These are phyloP conservation scores for Pelobates fuscus DNA, from an alignment of 2,113 vertebrate genomes.

Conservation along the genomic window DNA sequence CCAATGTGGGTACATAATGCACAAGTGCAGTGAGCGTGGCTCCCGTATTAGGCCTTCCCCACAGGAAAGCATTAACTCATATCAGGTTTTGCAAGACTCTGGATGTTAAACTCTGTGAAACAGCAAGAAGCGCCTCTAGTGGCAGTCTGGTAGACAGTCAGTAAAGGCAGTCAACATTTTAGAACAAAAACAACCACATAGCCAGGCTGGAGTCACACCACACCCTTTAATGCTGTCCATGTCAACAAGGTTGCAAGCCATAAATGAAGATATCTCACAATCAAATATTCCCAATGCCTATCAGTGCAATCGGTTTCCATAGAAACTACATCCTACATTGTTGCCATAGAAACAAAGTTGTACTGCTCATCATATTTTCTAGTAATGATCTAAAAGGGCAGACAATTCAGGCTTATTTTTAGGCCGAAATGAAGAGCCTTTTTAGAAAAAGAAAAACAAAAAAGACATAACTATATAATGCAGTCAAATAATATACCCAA, in stretches of 20 bases:
- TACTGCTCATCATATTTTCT: conserved; percentile 60
- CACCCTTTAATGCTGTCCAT: background rate
- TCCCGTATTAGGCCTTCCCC: no score
- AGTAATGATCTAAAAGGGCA: conserved; percentile 62
- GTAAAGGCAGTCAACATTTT: no score
- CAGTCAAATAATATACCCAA: no score
- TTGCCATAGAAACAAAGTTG: conserved; percentile 71
- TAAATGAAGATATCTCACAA: conserved; percentile 28
- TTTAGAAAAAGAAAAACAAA: background rate
- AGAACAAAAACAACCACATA: no score
- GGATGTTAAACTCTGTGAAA: no score
- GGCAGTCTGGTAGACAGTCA: no score
- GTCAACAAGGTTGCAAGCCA: background rate
- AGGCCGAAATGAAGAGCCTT: conserved; percentile 50
- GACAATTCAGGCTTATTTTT: conserved; percentile 51
- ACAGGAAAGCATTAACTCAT: no score
- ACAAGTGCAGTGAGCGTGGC: no score
- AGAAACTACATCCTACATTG: conserved; percentile 79
- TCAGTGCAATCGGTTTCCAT: conserved; percentile 75
- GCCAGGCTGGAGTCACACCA: no score
- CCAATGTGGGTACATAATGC: no score
- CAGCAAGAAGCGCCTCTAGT: no score
- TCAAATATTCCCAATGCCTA: conserved; percentile 61
- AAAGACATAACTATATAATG: background rate
- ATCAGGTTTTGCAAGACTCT: no score